Conservation (phyloP, 2,888 invertebrate genomes). For the Tachina fera region DNA sequence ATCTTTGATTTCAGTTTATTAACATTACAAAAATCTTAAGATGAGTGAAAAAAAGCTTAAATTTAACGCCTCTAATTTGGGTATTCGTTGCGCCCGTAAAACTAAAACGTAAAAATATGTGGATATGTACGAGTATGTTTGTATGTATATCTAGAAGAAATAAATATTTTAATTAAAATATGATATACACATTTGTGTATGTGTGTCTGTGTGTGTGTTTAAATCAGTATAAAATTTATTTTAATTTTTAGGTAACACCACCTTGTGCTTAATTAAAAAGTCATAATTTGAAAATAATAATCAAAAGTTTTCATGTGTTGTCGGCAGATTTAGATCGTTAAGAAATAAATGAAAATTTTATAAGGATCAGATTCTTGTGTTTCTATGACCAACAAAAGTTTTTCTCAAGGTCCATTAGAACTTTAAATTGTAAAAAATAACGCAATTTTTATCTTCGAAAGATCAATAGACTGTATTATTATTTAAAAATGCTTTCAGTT, state of each 20-base stretch:
- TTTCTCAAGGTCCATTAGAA: too few species aligned
- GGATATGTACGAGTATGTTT: too few species aligned
- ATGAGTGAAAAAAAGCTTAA: constrained; percentile 22
- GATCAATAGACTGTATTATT: too few species aligned
- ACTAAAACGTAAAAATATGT: background rate
- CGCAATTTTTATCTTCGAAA: too few species aligned
- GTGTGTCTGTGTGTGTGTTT: background rate
- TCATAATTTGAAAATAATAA: constrained; percentile 8
- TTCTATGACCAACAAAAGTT: too few species aligned
- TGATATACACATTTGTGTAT: too few species aligned
- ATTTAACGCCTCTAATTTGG: constrained; percentile 67
- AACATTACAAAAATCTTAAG: constrained; percentile 25
- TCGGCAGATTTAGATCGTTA: background rate
- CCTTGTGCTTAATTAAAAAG: constrained; percentile 15
- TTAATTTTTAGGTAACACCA: background rate
- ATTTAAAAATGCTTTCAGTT: too few species aligned
- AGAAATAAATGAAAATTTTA: too few species aligned
- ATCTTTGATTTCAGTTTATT: constrained; percentile 68
- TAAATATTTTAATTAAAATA: constrained; percentile 19
- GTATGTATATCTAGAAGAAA: background rate
- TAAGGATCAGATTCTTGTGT: too few species aligned
- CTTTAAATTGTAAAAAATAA: too few species aligned
- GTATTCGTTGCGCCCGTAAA: constrained; percentile 60
- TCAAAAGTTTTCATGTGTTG: background rate
- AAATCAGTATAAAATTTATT: constrained; percentile 1